phyloP scores from a whole-genome alignment of 2,888 invertebrate genomes.

The Nemoura dubitans region DNA sequence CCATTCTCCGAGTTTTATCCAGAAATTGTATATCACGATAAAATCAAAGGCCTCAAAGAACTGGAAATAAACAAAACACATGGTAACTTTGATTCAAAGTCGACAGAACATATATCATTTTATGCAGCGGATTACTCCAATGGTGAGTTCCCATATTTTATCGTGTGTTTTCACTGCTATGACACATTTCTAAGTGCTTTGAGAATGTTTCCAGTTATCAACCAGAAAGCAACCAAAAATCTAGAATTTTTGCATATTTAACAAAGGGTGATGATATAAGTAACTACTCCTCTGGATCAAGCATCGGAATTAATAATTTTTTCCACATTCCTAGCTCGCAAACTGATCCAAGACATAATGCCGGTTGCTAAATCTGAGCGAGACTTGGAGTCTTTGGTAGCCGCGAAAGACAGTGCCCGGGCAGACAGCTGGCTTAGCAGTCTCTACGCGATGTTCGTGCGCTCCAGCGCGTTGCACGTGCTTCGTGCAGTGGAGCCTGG shows the following conservation, averaged over 20 bases:
- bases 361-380: slow-evolving; percentile 72
- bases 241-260: too few relatives aligned
- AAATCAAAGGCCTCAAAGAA: slow-evolving; percentile 60
- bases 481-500: slow-evolving; percentile 85
- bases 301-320: too few relatives aligned
- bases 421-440: slow-evolving; percentile 56
- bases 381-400: slow-evolving; percentile 64
- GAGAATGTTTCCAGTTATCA: too few relatives aligned
- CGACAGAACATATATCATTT: slow-evolving; percentile 79
- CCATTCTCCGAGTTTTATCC: slow-evolving; percentile 91
- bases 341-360: slow-evolving; percentile 65
- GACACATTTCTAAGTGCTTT: neutral
- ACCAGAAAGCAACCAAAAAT: too few relatives aligned
- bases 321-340: slow-evolving; percentile 66
- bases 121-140: slow-evolving; percentile 83
- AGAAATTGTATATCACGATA: slow-evolving; percentile 62
- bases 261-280: too few relatives aligned
- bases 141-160: slow-evolving; percentile 61
- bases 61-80: slow-evolving; percentile 76
- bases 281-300: too few relatives aligned
- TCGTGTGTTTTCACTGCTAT: neutral
- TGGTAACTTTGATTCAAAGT: slow-evolving; percentile 81
- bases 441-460: slow-evolving; percentile 76
- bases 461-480: slow-evolving; percentile 72
- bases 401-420: slow-evolving; percentile 54